Evolutionary conservation across 2,797 vertebrate genomes (phyloP).

Genomic region (Helicolenus hilgendorfi): DNA sequence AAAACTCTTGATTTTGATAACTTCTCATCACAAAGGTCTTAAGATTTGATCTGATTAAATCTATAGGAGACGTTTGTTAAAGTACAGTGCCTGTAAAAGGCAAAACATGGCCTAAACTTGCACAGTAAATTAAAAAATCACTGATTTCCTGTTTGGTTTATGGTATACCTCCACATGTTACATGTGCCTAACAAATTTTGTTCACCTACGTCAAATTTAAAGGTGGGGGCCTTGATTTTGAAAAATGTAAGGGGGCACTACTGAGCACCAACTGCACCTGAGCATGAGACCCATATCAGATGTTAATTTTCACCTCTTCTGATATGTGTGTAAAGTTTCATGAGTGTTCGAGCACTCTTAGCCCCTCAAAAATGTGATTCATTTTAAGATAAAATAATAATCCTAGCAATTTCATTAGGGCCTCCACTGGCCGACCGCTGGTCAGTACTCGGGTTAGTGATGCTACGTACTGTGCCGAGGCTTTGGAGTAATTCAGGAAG

Average conservation of each 20-base stretch:
- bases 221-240: background rate
- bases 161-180: too few relatives aligned
- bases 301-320: background rate
- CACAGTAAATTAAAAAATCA: accelerated
- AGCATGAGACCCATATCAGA: background rate
- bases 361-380: accelerated
- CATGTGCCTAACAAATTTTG: background rate
- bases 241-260: too few relatives aligned
- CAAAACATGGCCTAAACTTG: too few relatives aligned
- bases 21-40: background rate
- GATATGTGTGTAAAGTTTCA: background rate
- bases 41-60: accelerated
- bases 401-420: too few relatives aligned
- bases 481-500: too few relatives aligned
- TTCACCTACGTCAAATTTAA: background rate
- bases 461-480: too few relatives aligned
- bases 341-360: background rate
- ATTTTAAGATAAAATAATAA: too few relatives aligned
- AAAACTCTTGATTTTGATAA: background rate
- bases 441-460: too few relatives aligned
- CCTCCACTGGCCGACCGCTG: too few relatives aligned
- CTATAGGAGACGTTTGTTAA: too few relatives aligned
- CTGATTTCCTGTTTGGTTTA: too few relatives aligned
- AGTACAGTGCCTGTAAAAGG: too few relatives aligned
- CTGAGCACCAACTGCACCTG: background rate